phyloP scores from a whole-genome alignment of 2,888 invertebrate species.

The Ernsta delagoae region DNA sequence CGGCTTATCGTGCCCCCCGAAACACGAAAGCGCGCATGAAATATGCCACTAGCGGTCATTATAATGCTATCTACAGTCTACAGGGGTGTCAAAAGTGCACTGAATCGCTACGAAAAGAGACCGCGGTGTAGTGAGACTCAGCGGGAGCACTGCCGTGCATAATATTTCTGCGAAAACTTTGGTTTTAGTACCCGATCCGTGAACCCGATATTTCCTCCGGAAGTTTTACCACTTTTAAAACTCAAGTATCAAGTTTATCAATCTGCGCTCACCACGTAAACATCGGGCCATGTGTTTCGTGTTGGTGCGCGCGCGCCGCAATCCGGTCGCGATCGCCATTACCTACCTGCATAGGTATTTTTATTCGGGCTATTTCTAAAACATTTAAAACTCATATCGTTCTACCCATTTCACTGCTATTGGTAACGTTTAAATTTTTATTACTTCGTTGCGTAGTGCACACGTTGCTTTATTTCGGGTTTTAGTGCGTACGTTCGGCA shows the following conservation, averaged over 20 bases:
- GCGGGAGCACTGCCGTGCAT: too few species aligned
- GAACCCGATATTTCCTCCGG: too few species aligned
- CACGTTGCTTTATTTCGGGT: constrained; percentile 35
- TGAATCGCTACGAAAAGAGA: too few species aligned
- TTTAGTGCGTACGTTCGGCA: constrained; percentile 17
- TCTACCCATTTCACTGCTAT: constrained; percentile 47
- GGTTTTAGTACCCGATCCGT: too few species aligned
- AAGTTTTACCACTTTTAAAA: background rate
- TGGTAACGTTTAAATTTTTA: constrained; percentile 54
- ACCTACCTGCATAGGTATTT: constrained; percentile 73
- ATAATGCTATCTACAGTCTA: too few species aligned
- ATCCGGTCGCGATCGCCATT: constrained; percentile 72
- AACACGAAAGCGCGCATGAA: too few species aligned
- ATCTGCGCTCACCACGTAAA: constrained; percentile 48
- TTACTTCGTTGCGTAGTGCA: constrained; percentile 43
- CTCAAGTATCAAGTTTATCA: constrained; percentile 51
- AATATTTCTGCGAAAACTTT: too few species aligned
- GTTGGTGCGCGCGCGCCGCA: constrained; percentile 69
- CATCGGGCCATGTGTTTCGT: constrained; percentile 72
- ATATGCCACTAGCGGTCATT: too few species aligned
- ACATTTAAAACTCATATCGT: constrained; percentile 51
- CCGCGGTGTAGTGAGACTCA: too few species aligned
- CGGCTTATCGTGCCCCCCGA: too few species aligned
- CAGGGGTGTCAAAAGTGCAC: too few species aligned
- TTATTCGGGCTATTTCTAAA: constrained; percentile 66